Evolutionary conservation across 2,888 invertebrate genomes (phyloP).

Genomic region (Megastigmus dorsalis): DNA sequence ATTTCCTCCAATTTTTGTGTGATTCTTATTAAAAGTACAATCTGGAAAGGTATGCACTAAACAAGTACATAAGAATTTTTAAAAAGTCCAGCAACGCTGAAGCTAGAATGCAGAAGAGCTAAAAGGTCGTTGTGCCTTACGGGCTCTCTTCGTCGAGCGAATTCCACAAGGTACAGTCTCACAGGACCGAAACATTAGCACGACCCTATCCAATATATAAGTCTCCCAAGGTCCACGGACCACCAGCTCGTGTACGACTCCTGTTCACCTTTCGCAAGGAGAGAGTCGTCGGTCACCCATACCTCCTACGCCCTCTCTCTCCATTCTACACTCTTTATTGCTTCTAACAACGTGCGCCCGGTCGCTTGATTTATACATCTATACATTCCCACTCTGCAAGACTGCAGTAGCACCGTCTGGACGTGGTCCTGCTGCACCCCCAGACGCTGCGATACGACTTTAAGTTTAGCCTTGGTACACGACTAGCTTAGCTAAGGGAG

Average conservation of each 20-base stretch:
- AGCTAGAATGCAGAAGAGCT: too few relatives aligned
- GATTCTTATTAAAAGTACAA: too few relatives aligned
- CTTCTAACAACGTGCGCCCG: constrained; percentile 69
- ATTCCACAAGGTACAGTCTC: constrained; percentile 26
- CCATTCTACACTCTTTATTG: constrained; percentile 69
- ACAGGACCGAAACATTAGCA: constrained; percentile 18
- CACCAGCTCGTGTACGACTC: too few relatives aligned
- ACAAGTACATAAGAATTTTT: too few relatives aligned
- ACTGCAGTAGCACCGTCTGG: too few relatives aligned
- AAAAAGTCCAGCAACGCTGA: too few relatives aligned
- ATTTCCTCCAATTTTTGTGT: too few relatives aligned
- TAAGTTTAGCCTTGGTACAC: not conserved
- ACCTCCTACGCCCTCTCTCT: constrained; percentile 31
- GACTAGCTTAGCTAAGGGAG: not conserved
- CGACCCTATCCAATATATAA: constrained; percentile 56
- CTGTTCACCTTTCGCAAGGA: not conserved
- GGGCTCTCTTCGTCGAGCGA: too few relatives aligned
- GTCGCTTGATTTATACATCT: constrained; percentile 68
- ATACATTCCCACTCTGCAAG: constrained; percentile 62
- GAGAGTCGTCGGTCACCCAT: constrained; percentile 16
- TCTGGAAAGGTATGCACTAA: too few relatives aligned
- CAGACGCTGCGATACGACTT: not conserved
- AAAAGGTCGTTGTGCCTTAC: too few relatives aligned
- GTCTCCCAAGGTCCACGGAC: constrained; percentile 54
- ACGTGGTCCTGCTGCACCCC: constrained; percentile 46